Percentiles rank a stretch among this genome's conserved stretches.
Evolutionary conservation across 2,797 vertebrate species (phyloP).

Genomic region (Trichosurus vulpecula): DNA sequence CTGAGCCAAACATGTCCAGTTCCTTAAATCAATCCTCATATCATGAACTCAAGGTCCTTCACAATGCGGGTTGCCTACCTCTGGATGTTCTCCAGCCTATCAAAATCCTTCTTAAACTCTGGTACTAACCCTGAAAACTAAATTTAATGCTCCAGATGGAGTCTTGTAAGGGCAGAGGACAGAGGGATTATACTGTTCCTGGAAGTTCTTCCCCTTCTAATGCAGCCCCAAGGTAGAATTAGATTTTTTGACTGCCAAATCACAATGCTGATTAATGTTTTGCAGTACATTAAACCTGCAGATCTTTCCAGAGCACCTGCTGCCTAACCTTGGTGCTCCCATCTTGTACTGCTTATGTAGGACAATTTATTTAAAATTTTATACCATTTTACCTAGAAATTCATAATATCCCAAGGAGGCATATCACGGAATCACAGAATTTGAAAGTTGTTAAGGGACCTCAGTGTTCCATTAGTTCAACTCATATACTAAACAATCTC

Average conservation of each 20-base stretch:
- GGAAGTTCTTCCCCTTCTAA: neutral
- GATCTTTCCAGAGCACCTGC: neutral
- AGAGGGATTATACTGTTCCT: neutral
- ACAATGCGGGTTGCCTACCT: neutral
- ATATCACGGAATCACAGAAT: neutral
- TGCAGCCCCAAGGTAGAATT: neutral
- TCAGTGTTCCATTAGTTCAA: neutral
- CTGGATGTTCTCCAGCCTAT: neutral
- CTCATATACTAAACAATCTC: neutral
- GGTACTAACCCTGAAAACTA: neutral
- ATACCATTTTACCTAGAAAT: neutral
- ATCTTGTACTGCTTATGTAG: neutral
- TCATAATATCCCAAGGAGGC: neutral
- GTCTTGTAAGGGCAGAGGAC: neutral
- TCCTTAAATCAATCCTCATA: neutral
- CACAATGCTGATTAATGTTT: neutral
- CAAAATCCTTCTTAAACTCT: neutral
- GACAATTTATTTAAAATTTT: neutral
- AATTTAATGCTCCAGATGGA: neutral
- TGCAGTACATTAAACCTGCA: neutral
- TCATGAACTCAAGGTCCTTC: neutral
- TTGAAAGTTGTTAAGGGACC: neutral
- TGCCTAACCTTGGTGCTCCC: neutral
- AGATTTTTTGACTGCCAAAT: neutral
- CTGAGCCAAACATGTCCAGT: neutral